Percentiles rank a stretch among this genome's conserved stretches.
Evolutionary conservation across 1,140 invertebrate species (phyloP).

Genomic region (Myzus persicae): DNA sequence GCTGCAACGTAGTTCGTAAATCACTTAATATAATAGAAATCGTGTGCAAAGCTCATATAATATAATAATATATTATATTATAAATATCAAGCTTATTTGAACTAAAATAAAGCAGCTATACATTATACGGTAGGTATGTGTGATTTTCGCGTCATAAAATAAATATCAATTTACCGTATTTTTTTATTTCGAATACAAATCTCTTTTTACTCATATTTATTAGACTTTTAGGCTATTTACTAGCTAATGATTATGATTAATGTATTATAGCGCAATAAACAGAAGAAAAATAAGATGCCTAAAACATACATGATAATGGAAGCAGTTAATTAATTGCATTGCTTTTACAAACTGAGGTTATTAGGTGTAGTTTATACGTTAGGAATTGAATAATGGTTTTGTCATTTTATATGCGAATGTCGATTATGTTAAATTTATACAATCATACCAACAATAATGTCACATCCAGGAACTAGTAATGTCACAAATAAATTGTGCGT

Average conservation of each 20-base stretch:
- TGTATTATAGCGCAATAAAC: neutral
- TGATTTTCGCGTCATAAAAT: neutral
- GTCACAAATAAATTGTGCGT: neutral
- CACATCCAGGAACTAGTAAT: neutral
- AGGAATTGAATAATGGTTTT: neutral
- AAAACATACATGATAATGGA: neutral
- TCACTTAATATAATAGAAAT: slow-evolving; percentile 19
- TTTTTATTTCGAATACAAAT: neutral
- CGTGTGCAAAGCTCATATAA: neutral
- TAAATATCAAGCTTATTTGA: neutral
- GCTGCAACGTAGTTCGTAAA: neutral
- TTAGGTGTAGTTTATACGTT: neutral
- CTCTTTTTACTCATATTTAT: neutral
- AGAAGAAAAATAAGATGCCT: neutral
- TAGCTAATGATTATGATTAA: neutral
- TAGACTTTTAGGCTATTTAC: neutral
- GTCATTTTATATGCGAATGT: neutral
- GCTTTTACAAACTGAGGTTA: neutral
- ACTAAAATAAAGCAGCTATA: neutral
- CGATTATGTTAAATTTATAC: neutral
- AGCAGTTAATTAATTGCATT: neutral
- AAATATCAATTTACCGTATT: neutral
- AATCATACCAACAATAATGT: neutral
- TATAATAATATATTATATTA: neutral
- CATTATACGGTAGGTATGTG: neutral